Conservation (phyloP, 2,113 vertebrate species). For the Cryptomyrus ogoouensis region DNA sequence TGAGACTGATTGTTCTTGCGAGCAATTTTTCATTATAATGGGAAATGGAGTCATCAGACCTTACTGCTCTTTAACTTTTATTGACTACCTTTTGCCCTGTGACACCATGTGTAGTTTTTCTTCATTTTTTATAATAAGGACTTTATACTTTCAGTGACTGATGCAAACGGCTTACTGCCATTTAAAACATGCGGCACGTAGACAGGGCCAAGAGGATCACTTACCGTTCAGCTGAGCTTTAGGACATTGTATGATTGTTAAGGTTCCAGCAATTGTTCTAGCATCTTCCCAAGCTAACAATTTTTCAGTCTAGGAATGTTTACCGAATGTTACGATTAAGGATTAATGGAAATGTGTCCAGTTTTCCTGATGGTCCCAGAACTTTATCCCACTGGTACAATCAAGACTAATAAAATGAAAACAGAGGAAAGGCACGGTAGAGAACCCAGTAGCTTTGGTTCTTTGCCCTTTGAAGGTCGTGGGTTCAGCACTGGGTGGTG, state of each 20-base stretch:
- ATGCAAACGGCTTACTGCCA: background rate
- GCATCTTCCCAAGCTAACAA: background rate
- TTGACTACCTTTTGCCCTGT: background rate
- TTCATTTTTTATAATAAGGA: background rate
- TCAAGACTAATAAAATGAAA: background rate
- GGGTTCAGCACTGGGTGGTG: background rate
- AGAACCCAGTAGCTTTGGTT: background rate
- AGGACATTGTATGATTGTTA: background rate
- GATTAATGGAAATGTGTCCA: background rate
- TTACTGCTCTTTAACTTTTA: background rate
- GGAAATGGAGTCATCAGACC: background rate
- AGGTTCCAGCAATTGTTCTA: background rate
- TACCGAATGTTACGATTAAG: background rate
- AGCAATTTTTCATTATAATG: background rate
- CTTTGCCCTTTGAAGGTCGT: background rate
- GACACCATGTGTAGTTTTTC: background rate
- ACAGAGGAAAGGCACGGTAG: background rate
- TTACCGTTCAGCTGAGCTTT: background rate
- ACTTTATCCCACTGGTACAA: background rate
- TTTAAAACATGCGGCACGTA: background rate
- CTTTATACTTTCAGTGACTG: background rate
- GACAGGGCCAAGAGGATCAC: background rate
- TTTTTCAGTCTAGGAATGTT: background rate
- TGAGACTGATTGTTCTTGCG: background rate
- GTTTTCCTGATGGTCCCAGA: background rate